Conservation (phyloP, 2,113 vertebrate genomes). For the rat (Rattus norvegicus) region DNA sequence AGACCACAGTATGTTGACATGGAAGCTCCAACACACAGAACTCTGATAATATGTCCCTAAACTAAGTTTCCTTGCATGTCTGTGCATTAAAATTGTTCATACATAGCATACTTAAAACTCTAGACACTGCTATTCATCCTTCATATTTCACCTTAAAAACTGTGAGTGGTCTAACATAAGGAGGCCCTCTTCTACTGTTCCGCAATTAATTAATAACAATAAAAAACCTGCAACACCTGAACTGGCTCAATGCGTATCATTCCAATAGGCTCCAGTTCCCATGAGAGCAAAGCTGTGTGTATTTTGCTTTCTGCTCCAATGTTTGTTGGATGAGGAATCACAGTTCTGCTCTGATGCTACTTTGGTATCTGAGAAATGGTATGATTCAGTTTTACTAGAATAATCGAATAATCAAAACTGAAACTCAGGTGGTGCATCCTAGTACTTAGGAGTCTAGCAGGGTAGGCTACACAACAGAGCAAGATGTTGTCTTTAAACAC, state of each 20-base stretch:
- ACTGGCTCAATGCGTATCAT: not conserved
- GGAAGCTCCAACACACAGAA: not conserved
- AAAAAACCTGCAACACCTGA: not conserved
- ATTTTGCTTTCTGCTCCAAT: not conserved
- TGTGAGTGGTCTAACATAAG: not conserved
- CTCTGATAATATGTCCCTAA: conserved; percentile 2
- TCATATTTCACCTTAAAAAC: not conserved
- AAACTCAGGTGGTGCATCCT: conserved; percentile 40
- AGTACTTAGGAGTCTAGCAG: not conserved
- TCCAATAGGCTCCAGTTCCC: not conserved
- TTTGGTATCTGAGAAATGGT: conserved; percentile 22
- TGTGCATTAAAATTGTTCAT: not conserved
- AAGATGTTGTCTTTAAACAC: not conserved
- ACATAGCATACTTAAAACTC: not conserved
- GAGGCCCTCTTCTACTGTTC: not conserved
- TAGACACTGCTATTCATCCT: not conserved
- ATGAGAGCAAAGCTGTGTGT: not conserved
- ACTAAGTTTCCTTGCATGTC: not conserved
- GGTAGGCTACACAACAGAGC: not conserved
- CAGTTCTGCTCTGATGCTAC: not conserved
- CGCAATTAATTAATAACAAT: not conserved
- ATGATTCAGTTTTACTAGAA: not conserved
- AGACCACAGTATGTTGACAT: not conserved
- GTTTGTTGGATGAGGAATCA: not conserved
- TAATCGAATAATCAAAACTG: conserved; percentile 38